Evolutionary conservation across 2,888 invertebrate species (phyloP), one percentile per base, ranked within the genome.

Genomic region (Aromia moschata): DNA sequence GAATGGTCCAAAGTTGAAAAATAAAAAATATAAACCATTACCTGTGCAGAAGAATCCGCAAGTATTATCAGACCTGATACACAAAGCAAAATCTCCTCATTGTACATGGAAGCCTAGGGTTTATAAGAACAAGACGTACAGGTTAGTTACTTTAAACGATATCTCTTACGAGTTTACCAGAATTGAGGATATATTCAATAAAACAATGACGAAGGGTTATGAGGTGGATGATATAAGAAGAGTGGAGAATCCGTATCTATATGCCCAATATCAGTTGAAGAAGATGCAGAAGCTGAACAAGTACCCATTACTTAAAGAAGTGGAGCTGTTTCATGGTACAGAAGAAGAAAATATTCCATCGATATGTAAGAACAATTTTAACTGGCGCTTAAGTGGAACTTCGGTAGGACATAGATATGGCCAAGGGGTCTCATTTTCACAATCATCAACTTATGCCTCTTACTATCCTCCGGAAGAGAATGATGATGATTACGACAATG

Each of bases 241-340:
- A 31, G 33, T 52, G 2, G 52, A 52, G 31, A 52, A 52, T 11
- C 52, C 52, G 1, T 52, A 40, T 11, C 7, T 52, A 10, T 25
- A 41, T 5, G 31, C 16, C n/a, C 52, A 52, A 41, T 45, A 56
- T 14, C 15, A 36, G 33, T 30, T 56, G 17, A 56, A 44, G 16
- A 54, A 30, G 25, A 10, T 31, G 7, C 36, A 54, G 7, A 54
- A 54, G 41, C 45, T 9, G 36, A 30, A 16, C 16, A 38, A 45
- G 38, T 12, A 60, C 33, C 16, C 20, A 16, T 9, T 9, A 2
- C 40, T 14, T 51, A 15, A 3, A 18, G 18, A 41, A 41, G 41
- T 30, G 10, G 2, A 30, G 31, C 14, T 59, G 2, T 61, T 61
- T 44, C 61, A 61, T 33, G 57, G 61, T n/a, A 61, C 61, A 0